Evolutionary conservation across 2,113 vertebrate species (phyloP), one percentile per base, ranked within the genome.

Genomic region (Phalacrocorax pelagicus): DNA sequence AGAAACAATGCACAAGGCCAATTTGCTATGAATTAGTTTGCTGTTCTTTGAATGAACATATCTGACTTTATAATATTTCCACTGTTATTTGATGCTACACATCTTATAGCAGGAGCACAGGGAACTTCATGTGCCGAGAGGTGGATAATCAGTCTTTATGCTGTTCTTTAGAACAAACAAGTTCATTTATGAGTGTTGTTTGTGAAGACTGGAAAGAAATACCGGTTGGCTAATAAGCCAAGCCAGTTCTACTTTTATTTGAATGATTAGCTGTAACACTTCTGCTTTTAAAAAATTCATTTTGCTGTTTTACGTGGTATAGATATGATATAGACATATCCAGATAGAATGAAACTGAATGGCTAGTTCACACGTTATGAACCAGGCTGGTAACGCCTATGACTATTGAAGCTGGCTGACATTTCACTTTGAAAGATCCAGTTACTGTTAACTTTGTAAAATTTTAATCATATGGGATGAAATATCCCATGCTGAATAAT

Each of bases 141-240:
- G 88, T 86, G 46, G 38, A 80, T 87, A 94, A 94, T 81, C 74
- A 88, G 88, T 77, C 78, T 95, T 93, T 92, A 46, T 95, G 86
- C n/a, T 51, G 62, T 87, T 81, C 51, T 89, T 86, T 77, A 38
- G 87, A 72, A 82, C 65, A 36, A 93, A 88, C 6, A 15, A 80
- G n/a, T 77, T 95, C 20, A 94, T 85, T 96, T 85, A 57, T 81
- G 63, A 63, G 13, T 36, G 57, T 67, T 82, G n/a, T 92, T 81
- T 87, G 17, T 91, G 75, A 91, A 91, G 34, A 22, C 26, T 95
- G 34, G 32, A 80, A 79, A 42, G 57, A 79, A 79, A 52, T 62
- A 44, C 22, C 36, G 15, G 40, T 4, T 83, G n/a, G 29, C 15
- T 90, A 90, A 62, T 32, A 91, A 93, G 69, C 36, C 49, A 77